These are phyloP conservation scores for Callyntrura sp. DNA, from an alignment of 2,888 invertebrate genomes.

Conservation along the genomic window DNA sequence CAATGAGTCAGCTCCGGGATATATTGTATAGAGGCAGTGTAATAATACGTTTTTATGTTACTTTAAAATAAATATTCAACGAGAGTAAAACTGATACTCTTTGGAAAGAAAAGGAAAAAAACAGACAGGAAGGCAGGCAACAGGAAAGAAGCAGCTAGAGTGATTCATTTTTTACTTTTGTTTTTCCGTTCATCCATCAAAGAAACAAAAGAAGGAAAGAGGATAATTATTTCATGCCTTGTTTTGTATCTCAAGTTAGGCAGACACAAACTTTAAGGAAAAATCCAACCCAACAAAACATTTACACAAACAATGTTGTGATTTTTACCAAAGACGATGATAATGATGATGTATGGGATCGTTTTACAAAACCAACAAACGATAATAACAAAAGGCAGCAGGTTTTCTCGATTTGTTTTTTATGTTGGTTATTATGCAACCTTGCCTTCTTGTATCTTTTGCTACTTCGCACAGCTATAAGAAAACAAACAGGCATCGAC, in stretches of 20 bases:
- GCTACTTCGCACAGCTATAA: too few relatives aligned
- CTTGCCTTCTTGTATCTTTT: too few relatives aligned
- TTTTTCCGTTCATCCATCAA: constrained; percentile 29
- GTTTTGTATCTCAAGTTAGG: constrained; percentile 14
- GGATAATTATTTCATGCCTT: constrained; percentile 24
- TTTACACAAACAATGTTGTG: not conserved
- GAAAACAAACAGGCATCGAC: not conserved
- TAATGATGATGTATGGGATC: not conserved
- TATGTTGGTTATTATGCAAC: too few relatives aligned
- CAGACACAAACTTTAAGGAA: not conserved
- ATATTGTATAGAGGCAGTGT: not conserved
- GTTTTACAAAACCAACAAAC: constrained; percentile 27
- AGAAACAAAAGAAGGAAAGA: not conserved
- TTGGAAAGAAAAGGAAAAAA: too few relatives aligned
- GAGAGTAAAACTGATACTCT: too few relatives aligned
- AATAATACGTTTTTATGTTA: not conserved
- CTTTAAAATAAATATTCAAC: not conserved
- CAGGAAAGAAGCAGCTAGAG: not conserved
- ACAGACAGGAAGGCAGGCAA: too few relatives aligned
- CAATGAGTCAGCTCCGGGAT: too few relatives aligned
- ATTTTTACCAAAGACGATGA: not conserved
- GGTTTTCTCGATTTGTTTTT: constrained; percentile 1
- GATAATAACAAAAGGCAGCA: not conserved
- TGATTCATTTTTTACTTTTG: not conserved
- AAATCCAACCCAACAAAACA: constrained; percentile 20